phyloP scores from a whole-genome alignment of 2,113 vertebrate species.

The Setophaga kirtlandii region DNA sequence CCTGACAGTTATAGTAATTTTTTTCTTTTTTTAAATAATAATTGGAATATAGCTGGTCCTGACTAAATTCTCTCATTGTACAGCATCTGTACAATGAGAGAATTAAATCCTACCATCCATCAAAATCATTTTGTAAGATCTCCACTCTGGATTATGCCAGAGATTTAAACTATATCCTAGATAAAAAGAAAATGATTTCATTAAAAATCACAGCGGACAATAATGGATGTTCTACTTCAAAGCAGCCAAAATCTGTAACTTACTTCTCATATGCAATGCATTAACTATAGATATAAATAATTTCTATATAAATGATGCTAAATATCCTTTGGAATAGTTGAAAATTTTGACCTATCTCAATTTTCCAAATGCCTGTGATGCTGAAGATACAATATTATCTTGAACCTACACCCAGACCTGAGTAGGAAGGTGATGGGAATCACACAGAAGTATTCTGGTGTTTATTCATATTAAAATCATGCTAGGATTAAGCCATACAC shows the following conservation, averaged over 20 bases:
- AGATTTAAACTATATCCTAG: neutral
- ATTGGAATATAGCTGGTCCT: neutral
- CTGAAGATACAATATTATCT: neutral
- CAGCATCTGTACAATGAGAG: too few relatives aligned
- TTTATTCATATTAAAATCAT: neutral
- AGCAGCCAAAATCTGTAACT: neutral
- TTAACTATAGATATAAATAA: neutral
- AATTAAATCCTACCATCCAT: fast-evolving
- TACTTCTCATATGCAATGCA: neutral
- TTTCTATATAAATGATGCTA: neutral
- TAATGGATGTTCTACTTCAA: neutral
- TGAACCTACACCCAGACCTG: neutral
- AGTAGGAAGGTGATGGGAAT: neutral
- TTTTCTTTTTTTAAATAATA: neutral
- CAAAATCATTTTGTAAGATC: neutral
- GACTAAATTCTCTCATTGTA: neutral
- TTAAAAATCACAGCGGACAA: neutral
- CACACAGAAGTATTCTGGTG: neutral
- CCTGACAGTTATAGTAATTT: neutral
- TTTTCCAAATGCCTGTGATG: neutral
- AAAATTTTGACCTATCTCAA: neutral
- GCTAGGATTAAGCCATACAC: neutral
- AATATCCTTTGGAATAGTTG: neutral
- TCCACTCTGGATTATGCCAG: neutral
- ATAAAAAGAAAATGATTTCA: neutral